Conservation (phyloP, 2,113 vertebrate genomes). For the Potamarius usumacintae region DNA sequence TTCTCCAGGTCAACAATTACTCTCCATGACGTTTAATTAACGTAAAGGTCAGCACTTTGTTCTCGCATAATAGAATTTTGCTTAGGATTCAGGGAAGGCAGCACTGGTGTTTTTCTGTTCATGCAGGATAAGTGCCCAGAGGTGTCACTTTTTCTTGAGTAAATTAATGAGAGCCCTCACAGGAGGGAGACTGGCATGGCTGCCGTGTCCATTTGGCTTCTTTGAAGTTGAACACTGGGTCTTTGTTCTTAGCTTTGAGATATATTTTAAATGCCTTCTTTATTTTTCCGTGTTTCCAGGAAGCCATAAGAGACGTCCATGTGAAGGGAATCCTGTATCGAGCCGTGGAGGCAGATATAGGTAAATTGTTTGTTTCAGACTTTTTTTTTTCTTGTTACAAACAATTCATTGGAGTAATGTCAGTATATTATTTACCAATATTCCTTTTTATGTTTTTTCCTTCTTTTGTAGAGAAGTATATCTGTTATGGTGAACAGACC, state of each 20-base stretch:
- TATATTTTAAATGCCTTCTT: slow-evolving; percentile 24
- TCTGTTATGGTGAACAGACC: slow-evolving; percentile 92
- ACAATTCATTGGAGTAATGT: neutral
- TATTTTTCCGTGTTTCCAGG: slow-evolving; percentile 73
- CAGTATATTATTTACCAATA: neutral
- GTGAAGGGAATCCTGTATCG: slow-evolving; percentile 96
- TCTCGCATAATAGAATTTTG: neutral
- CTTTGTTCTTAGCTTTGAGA: slow-evolving; percentile 30
- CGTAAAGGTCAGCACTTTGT: neutral
- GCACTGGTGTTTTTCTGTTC: neutral
- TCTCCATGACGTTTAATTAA: neutral
- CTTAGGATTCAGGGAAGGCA: neutral
- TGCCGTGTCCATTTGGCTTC: neutral
- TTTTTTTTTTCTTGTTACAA: neutral
- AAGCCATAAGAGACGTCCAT: slow-evolving; percentile 93
- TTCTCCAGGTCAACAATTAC: neutral
- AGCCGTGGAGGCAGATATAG: slow-evolving; percentile 93
- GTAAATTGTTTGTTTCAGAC: slow-evolving; percentile 66
- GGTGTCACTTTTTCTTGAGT: slow-evolving; percentile 1
- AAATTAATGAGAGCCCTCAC: slow-evolving; percentile 32
- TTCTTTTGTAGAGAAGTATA: slow-evolving; percentile 82
- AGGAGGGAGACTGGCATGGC: slow-evolving; percentile 17
- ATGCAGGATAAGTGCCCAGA: neutral
- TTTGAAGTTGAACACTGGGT: slow-evolving; percentile 12
- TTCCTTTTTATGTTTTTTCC: slow-evolving; percentile 9